Evolutionary conservation across 2,888 invertebrate species (phyloP), one percentile per base, ranked within the genome.

Genomic region (Tinea semifulvella): DNA sequence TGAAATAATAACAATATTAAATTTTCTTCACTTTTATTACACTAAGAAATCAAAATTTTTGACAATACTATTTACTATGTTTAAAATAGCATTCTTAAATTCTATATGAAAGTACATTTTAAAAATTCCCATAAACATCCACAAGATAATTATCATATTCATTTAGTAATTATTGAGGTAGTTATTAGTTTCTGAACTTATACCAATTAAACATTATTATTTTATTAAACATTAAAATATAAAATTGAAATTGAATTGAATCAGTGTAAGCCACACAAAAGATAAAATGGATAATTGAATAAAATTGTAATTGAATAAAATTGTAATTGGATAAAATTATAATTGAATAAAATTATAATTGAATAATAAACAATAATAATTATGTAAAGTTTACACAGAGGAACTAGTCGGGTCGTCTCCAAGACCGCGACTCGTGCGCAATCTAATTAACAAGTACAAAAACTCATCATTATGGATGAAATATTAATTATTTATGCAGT

Each of bases 131-230:
- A 74, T 79, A 76, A 77, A 71, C 73, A 77, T 79, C 75, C 73
- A 73, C 73, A 74, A 75, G 75, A 76, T 77, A 79, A 75, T 75
- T 72, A 76, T 76, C 68, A 73, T 74, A 75, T 73, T 70, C 71
- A 76, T 76, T 80, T 77, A 80, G 74, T 74, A 77, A 36, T 73
- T 75, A 77, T 76, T 80, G 80, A 81, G 81, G 80, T 80, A 80
- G 79, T 80, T 79, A 75, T 74, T 74, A 75, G 79, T 79, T 76
- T 75, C 74, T 70, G 72, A 79, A 80, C 77, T 79, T 79, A 80
- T 72, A 77, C 77, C 77, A 77, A 80, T 77, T 67, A 76, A 63
- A 71, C 65, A 72, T 73, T 74, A 67, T 75, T n/a, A n/a, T n/a
- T n/a, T n/a, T n/a, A n/a, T n/a, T n/a, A n/a, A n/a, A n/a, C n/a